Conservation (phyloP, 2,888 invertebrate genomes). For the Conistra vaccinii region DNA sequence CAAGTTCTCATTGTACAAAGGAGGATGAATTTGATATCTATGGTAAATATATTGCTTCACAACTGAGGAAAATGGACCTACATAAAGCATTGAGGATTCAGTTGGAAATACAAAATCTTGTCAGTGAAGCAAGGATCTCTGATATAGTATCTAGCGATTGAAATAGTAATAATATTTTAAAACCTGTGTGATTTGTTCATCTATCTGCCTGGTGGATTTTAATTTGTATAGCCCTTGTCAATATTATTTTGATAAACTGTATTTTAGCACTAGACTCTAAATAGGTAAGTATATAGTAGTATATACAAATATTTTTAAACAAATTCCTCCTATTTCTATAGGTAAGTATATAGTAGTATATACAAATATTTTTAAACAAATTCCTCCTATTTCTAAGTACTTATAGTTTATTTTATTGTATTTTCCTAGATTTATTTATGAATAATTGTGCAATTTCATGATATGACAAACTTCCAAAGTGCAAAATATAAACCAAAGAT, state of each 20-base stretch:
- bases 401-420: conserved; percentile 3
- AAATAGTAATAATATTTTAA: neutral
- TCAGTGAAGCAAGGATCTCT: conserved; percentile 80
- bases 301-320: conserved; percentile 10
- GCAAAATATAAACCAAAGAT: conserved; percentile 53
- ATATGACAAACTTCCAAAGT: conserved; percentile 44
- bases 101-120: conserved; percentile 79
- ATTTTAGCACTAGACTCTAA: conserved; percentile 19
- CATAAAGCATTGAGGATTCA: conserved; percentile 79
- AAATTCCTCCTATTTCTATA: neutral
- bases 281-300: neutral
- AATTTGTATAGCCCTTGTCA: conserved; percentile 20
- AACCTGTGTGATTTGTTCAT: neutral
- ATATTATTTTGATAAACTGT: conserved; percentile 34
- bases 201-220: neutral
- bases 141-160: conserved; percentile 67
- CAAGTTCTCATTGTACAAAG: conserved; percentile 61
- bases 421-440: conserved; percentile 11
- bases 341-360: neutral
- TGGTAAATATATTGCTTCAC: conserved; percentile 82
- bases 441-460: conserved; percentile 39
- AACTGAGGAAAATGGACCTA: conserved; percentile 78
- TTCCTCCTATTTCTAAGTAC: neutral
- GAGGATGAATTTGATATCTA: conserved; percentile 85
- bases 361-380: conserved; percentile 15